Base-by-base conservation (phyloP, 1,140 invertebrate species). In the Dufourea novaeangliae region DNA sequence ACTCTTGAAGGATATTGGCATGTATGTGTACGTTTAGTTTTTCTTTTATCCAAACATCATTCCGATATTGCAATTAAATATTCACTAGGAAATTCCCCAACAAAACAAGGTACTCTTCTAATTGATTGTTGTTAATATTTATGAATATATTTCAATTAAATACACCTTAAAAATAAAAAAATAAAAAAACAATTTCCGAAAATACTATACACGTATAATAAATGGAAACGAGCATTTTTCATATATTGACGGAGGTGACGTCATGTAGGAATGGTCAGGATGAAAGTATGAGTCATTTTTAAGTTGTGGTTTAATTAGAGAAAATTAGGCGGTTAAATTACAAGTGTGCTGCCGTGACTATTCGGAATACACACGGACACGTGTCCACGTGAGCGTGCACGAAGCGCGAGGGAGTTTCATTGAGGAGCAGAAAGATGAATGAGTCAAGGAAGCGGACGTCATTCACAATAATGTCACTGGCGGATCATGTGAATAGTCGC, bases 371-470 rank as follows among this genome's bases (percentile, higher is more conserved):
- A 25, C 39, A 17, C 14, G n/a, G 44, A 71, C 69, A 71, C 69
- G 69, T 71, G 59, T 39, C 44, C 52, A 64, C 52, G 52, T 29
- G 34, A n/a, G 61, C 22, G 64, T 64, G 44, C 68, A 68, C 56
- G 59, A 56, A 20, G 61, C 63, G 22, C 66, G 66, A 77, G 73
- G 77, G 68, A 77, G 68, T 82, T 67, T 73, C 79, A 84, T 84
- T 84, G 68, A 82, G 41, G 32, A 71, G 71, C 39, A 27, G 46
- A 63, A 76, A 82, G 63, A 84, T 86, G 82, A 86, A 86, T 84
- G 80, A 82, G 75, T 29, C 34, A 27, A 32, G 63, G 39, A 32
- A 46, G 61, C 44, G 41, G 52, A 14, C 39, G 63, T 73, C 70
- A 25, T 73, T 73, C 70, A 52, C 70, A 52, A 64, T 73, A 52